Conservation (phyloP, 2,888 invertebrate genomes). For the Altica lythri region DNA sequence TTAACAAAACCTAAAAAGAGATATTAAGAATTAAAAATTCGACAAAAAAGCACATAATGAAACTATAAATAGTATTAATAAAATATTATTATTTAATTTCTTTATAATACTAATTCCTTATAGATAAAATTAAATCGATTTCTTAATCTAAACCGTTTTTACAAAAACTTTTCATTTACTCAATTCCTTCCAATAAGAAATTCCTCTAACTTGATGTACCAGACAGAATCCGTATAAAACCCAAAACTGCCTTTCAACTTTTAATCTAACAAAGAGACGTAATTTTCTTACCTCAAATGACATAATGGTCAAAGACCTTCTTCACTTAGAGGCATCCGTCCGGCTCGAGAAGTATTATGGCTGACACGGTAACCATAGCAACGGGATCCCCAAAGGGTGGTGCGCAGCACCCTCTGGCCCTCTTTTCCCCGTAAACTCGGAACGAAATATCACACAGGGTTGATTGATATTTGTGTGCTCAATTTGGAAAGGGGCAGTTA, state of each 20-base stretch:
- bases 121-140: no score
- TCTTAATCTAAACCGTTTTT: no score
- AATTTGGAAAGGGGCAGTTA: conserved; percentile 43
- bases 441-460: conserved; percentile 43
- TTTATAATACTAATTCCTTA: no score
- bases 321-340: conserved; percentile 12
- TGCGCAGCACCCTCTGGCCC: conserved; percentile 23
- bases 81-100: no score
- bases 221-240: no score
- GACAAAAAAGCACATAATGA: no score
- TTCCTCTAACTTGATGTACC: no score
- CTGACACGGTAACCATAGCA: conserved; percentile 53
- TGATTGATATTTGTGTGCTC: conserved; percentile 43
- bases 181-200: no score
- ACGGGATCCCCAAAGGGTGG: conserved; percentile 43
- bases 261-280: neutral
- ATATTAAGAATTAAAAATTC: no score
- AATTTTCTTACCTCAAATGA: conserved; percentile 16
- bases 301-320: conserved; percentile 23
- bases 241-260: neutral
- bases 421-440: conserved; percentile 32
- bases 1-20: no score
- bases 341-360: conserved; percentile 23
- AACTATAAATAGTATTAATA: no score
- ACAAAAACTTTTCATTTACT: no score